Evolutionary conservation across 2,797 vertebrate species (phyloP).

Genomic region (Masticophis lateralis): DNA sequence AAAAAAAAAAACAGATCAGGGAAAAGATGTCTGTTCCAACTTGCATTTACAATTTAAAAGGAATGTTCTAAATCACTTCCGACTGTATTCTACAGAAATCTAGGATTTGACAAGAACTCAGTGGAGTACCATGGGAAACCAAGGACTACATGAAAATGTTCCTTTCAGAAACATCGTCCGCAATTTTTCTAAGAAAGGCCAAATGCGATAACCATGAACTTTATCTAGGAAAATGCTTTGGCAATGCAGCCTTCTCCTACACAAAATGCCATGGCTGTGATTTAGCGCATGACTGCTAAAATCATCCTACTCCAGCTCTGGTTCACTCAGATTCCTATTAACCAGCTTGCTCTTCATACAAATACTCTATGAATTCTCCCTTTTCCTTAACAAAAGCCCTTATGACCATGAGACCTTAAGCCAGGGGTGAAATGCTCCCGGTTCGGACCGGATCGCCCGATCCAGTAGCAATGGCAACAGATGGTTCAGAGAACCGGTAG

Average conservation of each 20-base stretch:
- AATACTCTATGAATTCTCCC: not conserved
- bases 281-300: not conserved
- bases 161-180: not conserved
- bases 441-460: too few species aligned
- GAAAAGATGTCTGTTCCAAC: slow-evolving; percentile 29
- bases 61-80: not conserved
- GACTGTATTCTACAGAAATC: not conserved
- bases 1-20: not conserved
- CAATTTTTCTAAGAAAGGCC: not conserved
- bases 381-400: not conserved
- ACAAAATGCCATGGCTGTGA: not conserved
- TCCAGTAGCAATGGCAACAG: too few species aligned
- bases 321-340: not conserved
- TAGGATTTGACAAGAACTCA: not conserved
- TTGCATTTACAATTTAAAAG: not conserved
- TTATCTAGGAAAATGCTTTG: not conserved
- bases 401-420: not conserved
- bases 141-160: not conserved
- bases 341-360: not conserved
- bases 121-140: not conserved
- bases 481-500: too few species aligned
- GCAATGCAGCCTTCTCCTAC: not conserved
- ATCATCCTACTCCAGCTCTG: not conserved
- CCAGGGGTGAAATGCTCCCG: too few species aligned
- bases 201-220: not conserved